phyloP scores from a whole-genome alignment of 2,888 invertebrate species.

The Cephus runcator region DNA sequence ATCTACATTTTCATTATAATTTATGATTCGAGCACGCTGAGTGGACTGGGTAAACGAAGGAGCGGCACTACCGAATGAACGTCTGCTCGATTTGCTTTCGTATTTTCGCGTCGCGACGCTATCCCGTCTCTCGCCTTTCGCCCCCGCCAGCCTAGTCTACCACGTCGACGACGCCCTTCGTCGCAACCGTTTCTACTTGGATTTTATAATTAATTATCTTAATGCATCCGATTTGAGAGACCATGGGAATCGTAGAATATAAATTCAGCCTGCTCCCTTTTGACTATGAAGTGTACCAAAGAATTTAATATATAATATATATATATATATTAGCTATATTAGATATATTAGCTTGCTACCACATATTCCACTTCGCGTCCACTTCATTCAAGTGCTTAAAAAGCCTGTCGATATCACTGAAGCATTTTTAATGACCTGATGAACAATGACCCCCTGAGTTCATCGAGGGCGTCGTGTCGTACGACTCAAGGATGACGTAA shows the following conservation, averaged over 20 bases:
- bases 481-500: conserved; percentile 30
- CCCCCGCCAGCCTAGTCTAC: conserved; percentile 9
- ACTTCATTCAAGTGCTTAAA: background rate
- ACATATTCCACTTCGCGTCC: background rate
- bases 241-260: background rate
- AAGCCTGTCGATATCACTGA: background rate
- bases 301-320: too few relatives aligned
- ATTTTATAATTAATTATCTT: conserved; percentile 58
- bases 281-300: background rate
- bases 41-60: conserved; percentile 40
- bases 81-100: conserved; percentile 50
- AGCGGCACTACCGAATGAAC: conserved; percentile 22
- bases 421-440: background rate
- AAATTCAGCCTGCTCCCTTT: background rate
- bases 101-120: conserved; percentile 39
- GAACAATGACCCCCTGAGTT: background rate
- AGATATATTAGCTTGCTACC: too few relatives aligned
- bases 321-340: too few relatives aligned
- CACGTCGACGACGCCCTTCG: conserved; percentile 21
- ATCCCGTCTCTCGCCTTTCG: conserved; percentile 19
- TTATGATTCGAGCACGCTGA: conserved; percentile 35
- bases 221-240: conserved; percentile 48
- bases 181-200: conserved; percentile 12
- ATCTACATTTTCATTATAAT: conserved; percentile 51
- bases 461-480: background rate